These are phyloP conservation scores for Troides helena DNA, from an alignment of 2,888 invertebrate species.

Conservation along the genomic window DNA sequence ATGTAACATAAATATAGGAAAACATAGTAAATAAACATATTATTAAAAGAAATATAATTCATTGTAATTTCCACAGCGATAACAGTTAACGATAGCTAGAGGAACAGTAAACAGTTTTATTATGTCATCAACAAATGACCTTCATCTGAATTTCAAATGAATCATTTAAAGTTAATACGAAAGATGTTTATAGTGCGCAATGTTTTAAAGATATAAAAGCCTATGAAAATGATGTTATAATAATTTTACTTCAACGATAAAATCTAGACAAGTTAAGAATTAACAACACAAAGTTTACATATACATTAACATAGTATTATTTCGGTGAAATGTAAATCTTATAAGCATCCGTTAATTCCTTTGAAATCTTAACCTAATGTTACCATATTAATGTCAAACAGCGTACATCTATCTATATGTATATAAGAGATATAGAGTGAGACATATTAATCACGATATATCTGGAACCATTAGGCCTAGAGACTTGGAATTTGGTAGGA, in stretches of 20 bases:
- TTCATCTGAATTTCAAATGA: background rate
- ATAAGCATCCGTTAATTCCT: background rate
- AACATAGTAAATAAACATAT: background rate
- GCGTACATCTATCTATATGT: background rate
- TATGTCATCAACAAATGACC: constrained; percentile 10
- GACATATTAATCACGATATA: too few relatives aligned
- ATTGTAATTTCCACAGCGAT: background rate
- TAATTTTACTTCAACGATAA: constrained; percentile 11
- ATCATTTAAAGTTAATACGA: constrained; percentile 10
- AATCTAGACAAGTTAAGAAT: constrained; percentile 19
- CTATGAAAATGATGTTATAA: constrained; percentile 24
- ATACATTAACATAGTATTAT: background rate
- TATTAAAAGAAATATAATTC: background rate
- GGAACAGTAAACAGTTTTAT: background rate
- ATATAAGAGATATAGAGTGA: too few relatives aligned
- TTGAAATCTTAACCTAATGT: background rate
- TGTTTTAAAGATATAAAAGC: constrained; percentile 13
- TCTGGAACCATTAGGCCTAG: too few relatives aligned
- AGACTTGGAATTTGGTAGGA: too few relatives aligned
- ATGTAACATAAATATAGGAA: background rate
- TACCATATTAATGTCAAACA: background rate
- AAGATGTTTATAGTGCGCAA: constrained; percentile 5
- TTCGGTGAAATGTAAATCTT: background rate
- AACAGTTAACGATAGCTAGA: background rate
- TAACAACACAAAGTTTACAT: background rate